Percentiles rank a stretch among this genome's conserved stretches.
Conservation (phyloP, 2,113 vertebrate genomes). For the Seriola rivoliana region DNA sequence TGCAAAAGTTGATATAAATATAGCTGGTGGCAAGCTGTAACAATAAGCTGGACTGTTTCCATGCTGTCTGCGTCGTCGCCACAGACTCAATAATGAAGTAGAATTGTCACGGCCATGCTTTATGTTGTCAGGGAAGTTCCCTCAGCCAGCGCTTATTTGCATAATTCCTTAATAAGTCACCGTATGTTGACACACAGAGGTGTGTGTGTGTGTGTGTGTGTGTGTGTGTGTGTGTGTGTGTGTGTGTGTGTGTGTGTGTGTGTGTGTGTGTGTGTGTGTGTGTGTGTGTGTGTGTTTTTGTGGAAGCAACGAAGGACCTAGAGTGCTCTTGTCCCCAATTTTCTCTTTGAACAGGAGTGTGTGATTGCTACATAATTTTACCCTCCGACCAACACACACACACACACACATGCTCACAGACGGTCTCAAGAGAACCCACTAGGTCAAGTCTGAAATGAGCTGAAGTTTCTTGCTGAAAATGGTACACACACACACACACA, state of each 20-base stretch:
- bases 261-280: conserved; percentile 21
- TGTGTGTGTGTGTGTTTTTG: conserved; percentile 19
- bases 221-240: conserved; percentile 31
- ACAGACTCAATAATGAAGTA: conserved; percentile 37
- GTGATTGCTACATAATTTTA: conserved; percentile 18
- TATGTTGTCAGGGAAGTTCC: conserved; percentile 48
- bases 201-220: conserved; percentile 7
- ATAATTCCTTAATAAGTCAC: conserved; percentile 53
- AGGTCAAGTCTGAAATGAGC: conserved; percentile 33
- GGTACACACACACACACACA: background rate
- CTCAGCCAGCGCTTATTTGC: conserved; percentile 36
- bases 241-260: conserved; percentile 19
- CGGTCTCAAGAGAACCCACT: conserved; percentile 14
- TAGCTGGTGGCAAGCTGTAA: conserved; percentile 37
- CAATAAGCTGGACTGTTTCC: conserved; percentile 31
- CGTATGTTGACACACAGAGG: conserved; percentile 15
- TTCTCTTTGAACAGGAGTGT: conserved; percentile 8
- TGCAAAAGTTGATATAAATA: conserved; percentile 60
- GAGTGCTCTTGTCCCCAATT: background rate
- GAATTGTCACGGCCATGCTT: conserved; percentile 19
- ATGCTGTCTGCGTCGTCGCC: conserved; percentile 21
- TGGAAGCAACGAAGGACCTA: background rate
- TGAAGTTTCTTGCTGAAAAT: conserved; percentile 40
- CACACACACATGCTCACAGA: conserved; percentile 13
- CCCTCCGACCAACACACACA: background rate